Evolutionary conservation across 2,797 vertebrate genomes (phyloP).

Genomic region (Trematomus bernacchii): DNA sequence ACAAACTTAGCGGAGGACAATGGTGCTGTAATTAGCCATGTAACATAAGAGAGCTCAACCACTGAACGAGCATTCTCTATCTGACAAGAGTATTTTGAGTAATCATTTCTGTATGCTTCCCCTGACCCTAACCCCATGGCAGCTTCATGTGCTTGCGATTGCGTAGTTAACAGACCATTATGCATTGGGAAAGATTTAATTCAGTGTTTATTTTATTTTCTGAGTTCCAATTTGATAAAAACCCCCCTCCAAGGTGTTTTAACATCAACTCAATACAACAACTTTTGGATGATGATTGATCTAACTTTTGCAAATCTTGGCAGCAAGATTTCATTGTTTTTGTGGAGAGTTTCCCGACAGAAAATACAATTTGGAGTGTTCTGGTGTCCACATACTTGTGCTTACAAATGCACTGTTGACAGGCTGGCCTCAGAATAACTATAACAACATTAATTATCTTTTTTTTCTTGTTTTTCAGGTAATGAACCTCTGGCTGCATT

Average conservation of each 20-base stretch:
- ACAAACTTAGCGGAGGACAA: constrained; percentile 24
- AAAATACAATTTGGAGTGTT: not conserved
- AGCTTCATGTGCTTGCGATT: too few species aligned
- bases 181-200: too few species aligned
- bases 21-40: constrained; percentile 37
- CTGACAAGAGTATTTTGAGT: constrained; percentile 12
- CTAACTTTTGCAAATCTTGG: constrained; percentile 18
- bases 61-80: constrained; percentile 20
- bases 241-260: too few species aligned
- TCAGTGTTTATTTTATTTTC: too few species aligned
- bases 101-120: too few species aligned
- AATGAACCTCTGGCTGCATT: constrained; percentile 5
- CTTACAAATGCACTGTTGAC: not conserved
- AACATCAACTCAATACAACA: constrained; percentile 10
- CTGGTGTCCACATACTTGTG: constrained; percentile 11
- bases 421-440: not conserved
- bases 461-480: constrained; percentile 67
- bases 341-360: not conserved
- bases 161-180: too few species aligned
- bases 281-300: not conserved
- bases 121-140: too few species aligned
- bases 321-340: constrained; percentile 4
- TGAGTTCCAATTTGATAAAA: too few species aligned
- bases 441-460: constrained; percentile 1
- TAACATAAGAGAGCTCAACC: constrained; percentile 11